phyloP scores from a whole-genome alignment of 2,113 vertebrate species.

The Hippocampus mohnikei region DNA sequence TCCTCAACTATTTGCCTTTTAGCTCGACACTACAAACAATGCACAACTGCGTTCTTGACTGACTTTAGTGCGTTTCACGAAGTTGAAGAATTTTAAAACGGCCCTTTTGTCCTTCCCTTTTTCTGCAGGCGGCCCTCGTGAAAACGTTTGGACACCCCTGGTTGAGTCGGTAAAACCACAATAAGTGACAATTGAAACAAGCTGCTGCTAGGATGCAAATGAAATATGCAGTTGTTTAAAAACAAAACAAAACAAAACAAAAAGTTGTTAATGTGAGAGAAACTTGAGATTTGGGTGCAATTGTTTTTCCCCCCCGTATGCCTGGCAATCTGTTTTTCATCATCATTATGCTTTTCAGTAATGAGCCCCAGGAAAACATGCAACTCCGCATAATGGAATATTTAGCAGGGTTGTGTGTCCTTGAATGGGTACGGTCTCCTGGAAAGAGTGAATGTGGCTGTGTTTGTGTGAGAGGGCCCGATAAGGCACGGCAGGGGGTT shows the following conservation, averaged over 20 bases:
- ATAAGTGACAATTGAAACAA: background rate
- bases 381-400: slow-evolving; percentile 56
- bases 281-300: background rate
- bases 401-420: slow-evolving; percentile 53
- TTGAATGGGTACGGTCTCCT: slow-evolving; percentile 43
- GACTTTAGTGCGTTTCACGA: too few species aligned
- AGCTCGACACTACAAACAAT: too few species aligned
- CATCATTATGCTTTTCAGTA: slow-evolving; percentile 58
- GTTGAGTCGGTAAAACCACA: background rate
- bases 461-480: slow-evolving; percentile 4
- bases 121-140: too few species aligned
- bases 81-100: too few species aligned
- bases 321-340: slow-evolving; percentile 54
- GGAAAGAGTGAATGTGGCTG: slow-evolving; percentile 27
- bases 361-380: slow-evolving; percentile 52
- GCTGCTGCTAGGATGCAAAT: background rate
- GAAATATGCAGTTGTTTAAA: background rate
- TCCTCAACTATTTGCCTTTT: too few species aligned
- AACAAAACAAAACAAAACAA: background rate
- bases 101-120: too few species aligned
- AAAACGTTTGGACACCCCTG: too few species aligned
- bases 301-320: slow-evolving; percentile 45
- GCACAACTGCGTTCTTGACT: too few species aligned
- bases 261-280: background rate
- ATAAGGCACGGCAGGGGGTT: slow-evolving; percentile 49